A percentile compares a stretch with the other conserved stretches of the same genome.
These are phyloP conservation scores for Sebastes vulpes DNA, from an alignment of 2,797 vertebrate genomes.

Conservation along the genomic window DNA sequence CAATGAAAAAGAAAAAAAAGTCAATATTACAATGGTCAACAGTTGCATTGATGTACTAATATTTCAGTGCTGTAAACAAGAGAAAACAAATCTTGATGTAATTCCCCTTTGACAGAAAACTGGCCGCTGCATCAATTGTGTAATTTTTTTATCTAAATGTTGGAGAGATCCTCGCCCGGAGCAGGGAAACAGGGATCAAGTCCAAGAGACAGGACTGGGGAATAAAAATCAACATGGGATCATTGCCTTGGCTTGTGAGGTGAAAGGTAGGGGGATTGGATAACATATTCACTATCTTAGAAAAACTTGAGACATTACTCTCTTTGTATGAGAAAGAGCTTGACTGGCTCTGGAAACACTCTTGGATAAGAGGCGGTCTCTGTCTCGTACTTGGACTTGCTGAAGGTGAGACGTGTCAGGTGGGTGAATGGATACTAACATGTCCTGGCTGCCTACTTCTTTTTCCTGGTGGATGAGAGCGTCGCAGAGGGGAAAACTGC, in stretches of 20 bases:
- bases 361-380: background rate
- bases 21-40: background rate
- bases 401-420: background rate
- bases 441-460: background rate
- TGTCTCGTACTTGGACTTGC: background rate
- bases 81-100: background rate
- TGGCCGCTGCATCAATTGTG: background rate
- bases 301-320: background rate
- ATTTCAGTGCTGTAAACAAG: background rate
- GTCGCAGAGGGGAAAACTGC: background rate
- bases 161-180: background rate
- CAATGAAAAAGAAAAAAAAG: background rate
- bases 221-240: slow-evolving; percentile 1
- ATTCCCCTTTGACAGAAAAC: background rate
- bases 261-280: background rate
- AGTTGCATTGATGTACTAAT: background rate
- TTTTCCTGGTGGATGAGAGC: background rate
- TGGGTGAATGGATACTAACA: background rate
- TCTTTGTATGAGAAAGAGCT: background rate
- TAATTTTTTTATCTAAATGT: slow-evolving; percentile 11
- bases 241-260: slow-evolving; percentile 11
- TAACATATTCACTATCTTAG: background rate
- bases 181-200: slow-evolving; percentile 6
- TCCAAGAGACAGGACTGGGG: background rate
- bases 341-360: background rate